Base-by-base conservation (phyloP, 2,888 invertebrate genomes). In the Exocentrus adspersus region DNA sequence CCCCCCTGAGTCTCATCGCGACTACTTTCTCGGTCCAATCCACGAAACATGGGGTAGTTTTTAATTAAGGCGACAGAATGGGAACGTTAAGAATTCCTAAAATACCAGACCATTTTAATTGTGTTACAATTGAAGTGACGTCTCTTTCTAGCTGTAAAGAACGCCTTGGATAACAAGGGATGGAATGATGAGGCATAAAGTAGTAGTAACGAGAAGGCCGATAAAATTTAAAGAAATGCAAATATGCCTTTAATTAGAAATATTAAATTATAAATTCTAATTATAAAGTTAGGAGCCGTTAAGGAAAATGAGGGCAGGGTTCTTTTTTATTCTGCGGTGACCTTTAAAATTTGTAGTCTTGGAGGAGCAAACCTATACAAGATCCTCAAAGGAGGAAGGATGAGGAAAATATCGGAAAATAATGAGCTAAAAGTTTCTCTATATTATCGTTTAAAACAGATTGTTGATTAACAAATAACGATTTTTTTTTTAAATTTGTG, bases 41-140 rank as follows among this genome's bases (percentile, higher is more conserved):
- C 60, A 67, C 71, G 66, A 71, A 75, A 75, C 77, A 74, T 77
- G 75, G 78, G 79, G 80, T 79, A 80, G 79, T 82, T 82, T 82
- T 82, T 82, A 82, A 82, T 82, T 82, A 82, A 82, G 81, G 81
- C 80, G 80, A 80, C 81, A 80, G 78, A 79, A 81, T 77, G 80
- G 77, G 77, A 78, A 77, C 81, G 80, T 80, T 80, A 82, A 82
- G 82, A 81, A 82, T 82, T 80, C 81, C 79, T 75, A 72, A 76
- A 80, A 81, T 82, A 80, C 81, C 81, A 75, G 73, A 73, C 72
- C 74, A 71, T 73, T 77, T 78, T 80, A 81, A 81, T 81, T 79
- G 80, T 77, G 75, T 76, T 77, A 77, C 77, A 75, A 78, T 78
- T 77, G 77, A 72, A 72, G 72, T 69, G 71, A 71, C 59, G 52